A percentile compares a stretch with the other conserved stretches of the same genome.
Evolutionary conservation across 2,888 invertebrate species (phyloP).

Genomic region (Xestia sexstrigata): DNA sequence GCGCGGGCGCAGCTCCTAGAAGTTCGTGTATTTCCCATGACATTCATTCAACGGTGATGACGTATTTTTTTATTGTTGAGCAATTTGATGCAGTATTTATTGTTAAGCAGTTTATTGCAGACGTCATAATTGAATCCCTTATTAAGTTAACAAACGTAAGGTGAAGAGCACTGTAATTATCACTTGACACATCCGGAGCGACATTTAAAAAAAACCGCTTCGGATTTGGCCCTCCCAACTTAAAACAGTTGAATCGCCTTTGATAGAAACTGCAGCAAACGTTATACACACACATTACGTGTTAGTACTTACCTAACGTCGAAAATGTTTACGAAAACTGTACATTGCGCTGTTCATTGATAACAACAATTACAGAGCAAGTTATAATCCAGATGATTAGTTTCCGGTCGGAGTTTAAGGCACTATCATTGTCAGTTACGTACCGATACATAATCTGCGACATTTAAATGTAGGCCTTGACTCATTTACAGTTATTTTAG

Average conservation of each 20-base stretch:
- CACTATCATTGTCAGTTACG: conserved; percentile 31
- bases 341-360: conserved; percentile 63
- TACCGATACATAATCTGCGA: conserved; percentile 30
- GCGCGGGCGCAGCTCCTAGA: conserved; percentile 14
- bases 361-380: conserved; percentile 61
- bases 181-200: background rate
- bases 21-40: conserved; percentile 26
- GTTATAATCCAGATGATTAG: conserved; percentile 60
- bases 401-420: conserved; percentile 61
- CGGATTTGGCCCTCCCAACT: background rate
- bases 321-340: conserved; percentile 72
- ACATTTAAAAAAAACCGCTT: background rate
- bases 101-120: background rate
- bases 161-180: background rate
- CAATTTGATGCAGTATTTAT: background rate
- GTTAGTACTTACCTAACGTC: conserved; percentile 64
- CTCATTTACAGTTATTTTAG: conserved; percentile 58
- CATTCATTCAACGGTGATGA: conserved; percentile 27
- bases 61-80: conserved; percentile 19
- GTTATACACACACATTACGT: conserved; percentile 58
- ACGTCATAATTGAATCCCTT: background rate
- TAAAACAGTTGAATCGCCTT: conserved; percentile 10
- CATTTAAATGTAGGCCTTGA: conserved; percentile 50
- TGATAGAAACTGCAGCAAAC: conserved; percentile 33
- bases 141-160: background rate